Evolutionary conservation across 2,888 invertebrate species (phyloP).

Genomic region (Hydriomena furcata): DNA sequence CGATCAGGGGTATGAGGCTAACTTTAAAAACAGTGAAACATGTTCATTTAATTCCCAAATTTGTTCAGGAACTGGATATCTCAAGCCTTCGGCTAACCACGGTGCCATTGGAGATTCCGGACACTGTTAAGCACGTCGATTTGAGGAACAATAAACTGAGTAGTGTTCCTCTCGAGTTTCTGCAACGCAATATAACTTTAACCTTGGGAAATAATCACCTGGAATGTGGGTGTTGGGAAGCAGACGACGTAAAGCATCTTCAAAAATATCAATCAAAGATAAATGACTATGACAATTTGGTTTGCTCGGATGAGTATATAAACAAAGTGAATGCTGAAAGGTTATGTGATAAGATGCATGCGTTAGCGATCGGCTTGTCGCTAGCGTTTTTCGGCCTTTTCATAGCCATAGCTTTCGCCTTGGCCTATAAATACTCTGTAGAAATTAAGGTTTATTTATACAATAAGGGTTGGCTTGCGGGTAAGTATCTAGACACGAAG

Average conservation of each 20-base stretch:
- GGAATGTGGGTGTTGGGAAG: slow-evolving; percentile 28
- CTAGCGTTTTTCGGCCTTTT: slow-evolving; percentile 26
- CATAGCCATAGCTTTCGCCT: background rate
- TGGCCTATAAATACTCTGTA: slow-evolving; percentile 36
- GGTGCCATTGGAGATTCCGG: slow-evolving; percentile 6
- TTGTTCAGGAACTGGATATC: slow-evolving; percentile 12
- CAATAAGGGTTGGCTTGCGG: slow-evolving; percentile 21
- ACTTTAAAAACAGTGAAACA: background rate
- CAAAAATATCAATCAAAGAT: background rate
- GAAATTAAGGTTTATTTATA: slow-evolving; percentile 38
- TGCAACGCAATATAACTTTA: slow-evolving; percentile 18
- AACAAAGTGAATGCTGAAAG: background rate
- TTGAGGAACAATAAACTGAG: slow-evolving; percentile 20
- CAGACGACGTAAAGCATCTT: slow-evolving; percentile 8
- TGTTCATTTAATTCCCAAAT: background rate
- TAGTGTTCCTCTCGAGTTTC: slow-evolving; percentile 4
- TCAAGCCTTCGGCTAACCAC: background rate
- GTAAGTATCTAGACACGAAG: slow-evolving; percentile 41
- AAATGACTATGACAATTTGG: background rate
- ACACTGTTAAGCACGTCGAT: slow-evolving; percentile 16
- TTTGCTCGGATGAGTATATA: background rate
- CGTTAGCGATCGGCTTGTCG: slow-evolving; percentile 11
- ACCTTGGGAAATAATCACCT: slow-evolving; percentile 22
- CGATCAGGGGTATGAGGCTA: slow-evolving; percentile 2
- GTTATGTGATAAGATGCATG: background rate